phyloP scores from a whole-genome alignment of 2,113 vertebrate species.

The Uropsilus gracilis region DNA sequence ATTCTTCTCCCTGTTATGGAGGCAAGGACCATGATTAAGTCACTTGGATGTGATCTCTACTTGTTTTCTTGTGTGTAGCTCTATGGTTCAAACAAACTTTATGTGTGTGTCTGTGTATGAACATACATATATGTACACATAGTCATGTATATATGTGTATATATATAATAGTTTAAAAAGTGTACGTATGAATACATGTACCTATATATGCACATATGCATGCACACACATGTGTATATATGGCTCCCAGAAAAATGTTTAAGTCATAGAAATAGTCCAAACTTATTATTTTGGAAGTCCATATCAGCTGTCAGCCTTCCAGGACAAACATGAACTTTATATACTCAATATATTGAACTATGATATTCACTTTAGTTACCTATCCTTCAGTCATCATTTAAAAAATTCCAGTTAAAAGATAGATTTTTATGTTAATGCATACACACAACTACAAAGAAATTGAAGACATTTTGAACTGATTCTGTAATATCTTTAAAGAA shows the following conservation, averaged over 20 bases:
- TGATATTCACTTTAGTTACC: background rate
- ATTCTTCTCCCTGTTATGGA: background rate
- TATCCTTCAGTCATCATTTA: background rate
- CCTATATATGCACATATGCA: too few species aligned
- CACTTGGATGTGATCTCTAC: background rate
- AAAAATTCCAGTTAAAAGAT: conserved; percentile 16
- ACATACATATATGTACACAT: too few species aligned
- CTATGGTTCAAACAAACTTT: background rate
- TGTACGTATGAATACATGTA: background rate
- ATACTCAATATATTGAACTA: conserved; percentile 1
- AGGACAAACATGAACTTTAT: background rate
- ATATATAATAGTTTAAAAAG: too few species aligned
- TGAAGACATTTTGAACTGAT: background rate
- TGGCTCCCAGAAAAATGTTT: background rate
- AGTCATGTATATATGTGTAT: background rate
- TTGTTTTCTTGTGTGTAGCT: background rate
- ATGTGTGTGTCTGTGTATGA: background rate
- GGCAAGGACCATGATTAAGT: background rate
- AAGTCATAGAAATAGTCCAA: background rate
- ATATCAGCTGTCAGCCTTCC: background rate
- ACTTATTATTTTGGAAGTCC: background rate
- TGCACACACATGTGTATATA: too few species aligned
- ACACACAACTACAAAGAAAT: background rate
- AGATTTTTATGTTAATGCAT: conserved; percentile 37
- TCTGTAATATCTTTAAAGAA: conserved; percentile 13